Evolutionary conservation across 30 jellyfish, hydroid and myxozoan genomes (phyloP), one percentile per base, ranked within the genome.

Genomic region (Aurelia coerulea): DNA sequence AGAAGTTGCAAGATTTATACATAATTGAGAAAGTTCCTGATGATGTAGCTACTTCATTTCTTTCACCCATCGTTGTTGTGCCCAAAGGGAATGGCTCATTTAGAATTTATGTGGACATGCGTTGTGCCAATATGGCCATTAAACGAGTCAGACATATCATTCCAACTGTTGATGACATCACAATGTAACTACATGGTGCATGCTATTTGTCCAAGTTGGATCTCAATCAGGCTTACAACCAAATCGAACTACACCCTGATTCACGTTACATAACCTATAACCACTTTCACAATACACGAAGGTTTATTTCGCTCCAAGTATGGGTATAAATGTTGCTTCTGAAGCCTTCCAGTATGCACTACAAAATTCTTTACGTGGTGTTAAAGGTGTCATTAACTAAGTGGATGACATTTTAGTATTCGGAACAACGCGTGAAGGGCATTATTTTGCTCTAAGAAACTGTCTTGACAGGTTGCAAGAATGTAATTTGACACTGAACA

Each of bases 51-150:
- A 81, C 89, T 17, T 88, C 91, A 16, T 81, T 78, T 78, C 41
- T 81, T n/a, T 73, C 83, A 10, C 92, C 87, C 31, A 18, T 83
- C n/a, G 89, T 71, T 9, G 74, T 81, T 18, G 17, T 49, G 18
- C 76, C 87, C 34, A 69, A 81, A 62, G 74, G 80, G 23, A 76
- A 76, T 18, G 41, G 41, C 18, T 34, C 84, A 12, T 23, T 81
- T 15, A 74, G 89, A 10, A 0, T 81, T 14, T 81, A 88, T 51
- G 73, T 81, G 10, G 78, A 81, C 63, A 66, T 81, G 91, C 42
- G 88, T 0, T 18, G 2, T 23, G 66, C 63, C 9, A 81, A 81
- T 49, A 0, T 67, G 63, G 91, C 88, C 12, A 39, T 81, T 23
- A 23, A 23, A 23, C 29, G 29, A 23, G 29, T 23, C 29, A 23